phyloP scores from a whole-genome alignment of 2,797 vertebrate genomes.

The Hipposideros larvatus region DNA sequence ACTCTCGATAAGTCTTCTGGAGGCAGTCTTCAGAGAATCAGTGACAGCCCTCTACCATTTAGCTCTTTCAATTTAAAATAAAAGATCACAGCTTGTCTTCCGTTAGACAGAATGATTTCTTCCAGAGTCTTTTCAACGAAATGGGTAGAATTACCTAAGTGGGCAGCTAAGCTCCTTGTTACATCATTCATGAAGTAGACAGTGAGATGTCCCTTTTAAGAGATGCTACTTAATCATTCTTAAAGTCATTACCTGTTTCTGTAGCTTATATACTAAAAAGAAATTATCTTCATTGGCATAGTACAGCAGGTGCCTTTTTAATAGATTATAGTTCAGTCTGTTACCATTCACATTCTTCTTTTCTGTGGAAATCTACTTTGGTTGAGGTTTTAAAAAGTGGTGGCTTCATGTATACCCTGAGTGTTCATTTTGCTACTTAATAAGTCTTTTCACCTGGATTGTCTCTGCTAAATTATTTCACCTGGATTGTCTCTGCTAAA shows the following conservation, averaged over 20 bases:
- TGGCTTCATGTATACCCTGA: not conserved
- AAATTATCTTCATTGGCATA: not conserved
- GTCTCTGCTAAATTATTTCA: conserved; percentile 16
- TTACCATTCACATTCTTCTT: not conserved
- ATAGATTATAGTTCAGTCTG: not conserved
- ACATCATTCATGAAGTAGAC: not conserved
- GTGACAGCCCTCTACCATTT: not conserved
- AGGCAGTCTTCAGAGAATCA: not conserved
- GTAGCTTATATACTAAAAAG: not conserved
- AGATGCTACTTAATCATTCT: not conserved
- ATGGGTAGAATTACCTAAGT: not conserved
- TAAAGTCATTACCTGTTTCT: not conserved
- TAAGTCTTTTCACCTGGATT: conserved; percentile 13
- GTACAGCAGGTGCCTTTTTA: not conserved
- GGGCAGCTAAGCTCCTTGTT: not conserved
- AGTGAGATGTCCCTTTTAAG: not conserved
- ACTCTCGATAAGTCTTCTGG: not conserved
- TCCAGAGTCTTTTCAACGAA: not conserved
- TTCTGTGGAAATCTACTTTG: not conserved
- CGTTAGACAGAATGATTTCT: conserved; percentile 18
- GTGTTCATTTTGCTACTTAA: not conserved
- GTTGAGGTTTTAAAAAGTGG: not conserved
- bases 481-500: not conserved
- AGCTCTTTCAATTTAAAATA: conserved; percentile 20
- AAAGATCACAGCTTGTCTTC: conserved; percentile 22